These are phyloP conservation scores for Channa argus DNA, from an alignment of 2,113 vertebrate species.

Conservation along the genomic window DNA sequence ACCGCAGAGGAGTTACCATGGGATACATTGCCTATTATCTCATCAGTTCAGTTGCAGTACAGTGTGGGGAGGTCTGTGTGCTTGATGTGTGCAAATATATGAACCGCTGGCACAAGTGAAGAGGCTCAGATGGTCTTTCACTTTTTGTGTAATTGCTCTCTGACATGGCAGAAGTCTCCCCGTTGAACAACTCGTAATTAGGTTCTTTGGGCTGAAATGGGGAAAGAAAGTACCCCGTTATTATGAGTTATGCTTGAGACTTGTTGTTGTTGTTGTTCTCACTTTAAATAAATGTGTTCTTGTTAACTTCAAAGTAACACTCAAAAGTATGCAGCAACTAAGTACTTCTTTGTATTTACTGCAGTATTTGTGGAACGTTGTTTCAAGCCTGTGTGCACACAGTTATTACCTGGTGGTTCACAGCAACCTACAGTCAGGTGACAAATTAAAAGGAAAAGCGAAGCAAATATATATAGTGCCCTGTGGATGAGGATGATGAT, in stretches of 20 bases:
- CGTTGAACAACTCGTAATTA: conserved; percentile 61
- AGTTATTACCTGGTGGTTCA: too few relatives aligned
- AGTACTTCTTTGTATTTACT: background rate
- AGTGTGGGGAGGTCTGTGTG: background rate
- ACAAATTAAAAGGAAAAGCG: too few relatives aligned
- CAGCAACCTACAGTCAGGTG: too few relatives aligned
- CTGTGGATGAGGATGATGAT: too few relatives aligned
- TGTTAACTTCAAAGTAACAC: conserved; percentile 18
- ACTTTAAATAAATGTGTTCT: conserved; percentile 33
- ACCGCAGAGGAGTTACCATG: conserved; percentile 45
- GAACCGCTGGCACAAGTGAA: conserved; percentile 16
- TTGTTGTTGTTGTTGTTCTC: conserved; percentile 8
- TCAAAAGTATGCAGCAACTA: too few relatives aligned
- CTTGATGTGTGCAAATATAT: conserved; percentile 34
- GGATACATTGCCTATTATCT: conserved; percentile 38
- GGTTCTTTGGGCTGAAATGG: conserved; percentile 46
- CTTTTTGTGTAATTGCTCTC: conserved; percentile 60
- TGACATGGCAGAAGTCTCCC: conserved; percentile 39
- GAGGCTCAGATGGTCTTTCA: conserved; percentile 27
- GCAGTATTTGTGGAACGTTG: too few relatives aligned
- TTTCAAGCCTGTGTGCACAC: too few relatives aligned
- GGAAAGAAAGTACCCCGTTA: conserved; percentile 11
- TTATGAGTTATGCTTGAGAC: conserved; percentile 30
- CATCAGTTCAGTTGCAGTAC: background rate
- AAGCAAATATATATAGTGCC: too few relatives aligned